A percentile compares a stretch with the other conserved stretches of the same genome.
Conservation (phyloP, 2,888 invertebrate species). For the Parnassius glacialis region DNA sequence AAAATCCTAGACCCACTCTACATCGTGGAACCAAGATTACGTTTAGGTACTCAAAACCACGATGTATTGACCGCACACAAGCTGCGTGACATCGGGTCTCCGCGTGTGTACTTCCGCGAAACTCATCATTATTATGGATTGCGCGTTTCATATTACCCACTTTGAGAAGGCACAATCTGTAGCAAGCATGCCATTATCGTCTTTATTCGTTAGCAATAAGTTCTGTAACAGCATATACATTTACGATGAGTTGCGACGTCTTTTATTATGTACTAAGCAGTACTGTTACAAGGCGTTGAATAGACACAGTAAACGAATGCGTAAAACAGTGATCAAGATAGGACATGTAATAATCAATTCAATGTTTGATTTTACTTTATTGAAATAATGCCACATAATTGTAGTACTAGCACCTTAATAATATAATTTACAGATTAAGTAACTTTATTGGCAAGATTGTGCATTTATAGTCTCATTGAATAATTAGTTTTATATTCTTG, state of each 20-base stretch:
- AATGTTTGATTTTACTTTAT: slow-evolving; percentile 10
- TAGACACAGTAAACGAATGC: slow-evolving; percentile 16
- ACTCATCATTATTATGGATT: slow-evolving; percentile 55
- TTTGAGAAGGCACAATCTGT: slow-evolving; percentile 37
- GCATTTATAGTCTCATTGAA: no score
- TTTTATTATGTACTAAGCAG: slow-evolving; percentile 10
- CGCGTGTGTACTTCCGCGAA: slow-evolving; percentile 56
- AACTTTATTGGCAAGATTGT: no score
- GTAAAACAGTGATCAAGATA: slow-evolving; percentile 28
- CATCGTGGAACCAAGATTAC: neutral
- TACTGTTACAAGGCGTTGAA: slow-evolving; percentile 26
- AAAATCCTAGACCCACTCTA: no score
- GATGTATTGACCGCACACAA: slow-evolving; percentile 20
- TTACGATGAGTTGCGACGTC: slow-evolving; percentile 6
- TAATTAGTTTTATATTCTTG: no score
- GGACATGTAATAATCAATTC: slow-evolving; percentile 21
- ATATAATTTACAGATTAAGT: no score
- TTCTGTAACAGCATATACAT: slow-evolving; percentile 9
- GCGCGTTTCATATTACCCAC: slow-evolving; percentile 46
- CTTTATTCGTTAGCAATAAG: slow-evolving; percentile 17
- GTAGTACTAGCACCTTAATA: no score
- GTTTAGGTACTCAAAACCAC: neutral
- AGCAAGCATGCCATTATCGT: slow-evolving; percentile 18
- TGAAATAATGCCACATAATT: no score
- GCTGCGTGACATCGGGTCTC: slow-evolving; percentile 38